Evolutionary conservation across 2,113 vertebrate species (phyloP).

Genomic region (cattle (Bos taurus)): DNA sequence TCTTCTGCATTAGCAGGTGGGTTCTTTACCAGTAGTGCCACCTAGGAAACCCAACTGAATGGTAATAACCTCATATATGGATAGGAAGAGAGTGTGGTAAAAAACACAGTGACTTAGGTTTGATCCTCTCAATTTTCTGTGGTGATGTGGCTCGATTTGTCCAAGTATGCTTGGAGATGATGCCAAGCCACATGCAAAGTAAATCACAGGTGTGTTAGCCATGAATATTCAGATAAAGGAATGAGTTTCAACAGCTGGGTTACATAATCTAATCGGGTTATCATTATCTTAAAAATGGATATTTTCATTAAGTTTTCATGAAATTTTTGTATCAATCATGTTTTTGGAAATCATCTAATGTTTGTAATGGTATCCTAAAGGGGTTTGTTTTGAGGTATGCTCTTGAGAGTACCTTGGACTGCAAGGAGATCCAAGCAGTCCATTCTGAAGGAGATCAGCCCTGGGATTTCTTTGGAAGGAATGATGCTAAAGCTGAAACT

Average conservation of each 20-base stretch:
- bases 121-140: background rate
- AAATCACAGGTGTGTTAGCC: background rate
- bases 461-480: too few relatives aligned
- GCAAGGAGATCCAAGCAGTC: too few relatives aligned
- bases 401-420: background rate
- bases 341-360: slow-evolving; percentile 10
- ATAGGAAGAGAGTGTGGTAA: background rate
- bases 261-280: background rate
- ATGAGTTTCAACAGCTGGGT: background rate
- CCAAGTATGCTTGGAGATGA: background rate
- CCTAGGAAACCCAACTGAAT: background rate
- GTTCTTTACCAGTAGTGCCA: background rate
- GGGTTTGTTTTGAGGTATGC: background rate
- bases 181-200: background rate
- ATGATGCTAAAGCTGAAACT: too few relatives aligned
- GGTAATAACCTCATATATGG: background rate
- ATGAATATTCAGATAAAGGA: background rate
- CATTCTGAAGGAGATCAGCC: too few relatives aligned
- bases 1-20: background rate
- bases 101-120: background rate
- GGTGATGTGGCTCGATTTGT: background rate
- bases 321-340: background rate
- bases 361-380: background rate
- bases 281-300: background rate
- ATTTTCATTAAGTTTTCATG: background rate